Evolutionary conservation across 2,797 vertebrate genomes (phyloP).

Genomic region (Lacerta bilineata): DNA sequence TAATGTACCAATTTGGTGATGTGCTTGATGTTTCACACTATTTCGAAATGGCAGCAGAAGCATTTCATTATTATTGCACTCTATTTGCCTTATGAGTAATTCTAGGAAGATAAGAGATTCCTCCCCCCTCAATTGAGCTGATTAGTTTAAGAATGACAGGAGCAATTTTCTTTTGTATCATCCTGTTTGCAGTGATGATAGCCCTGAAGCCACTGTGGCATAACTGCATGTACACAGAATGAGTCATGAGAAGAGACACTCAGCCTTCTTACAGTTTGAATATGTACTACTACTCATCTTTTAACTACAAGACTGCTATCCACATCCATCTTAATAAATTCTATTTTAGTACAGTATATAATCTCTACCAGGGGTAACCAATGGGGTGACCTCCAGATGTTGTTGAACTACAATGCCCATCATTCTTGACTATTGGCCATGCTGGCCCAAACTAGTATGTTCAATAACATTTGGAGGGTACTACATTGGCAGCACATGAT

Average conservation of each 20-base stretch:
- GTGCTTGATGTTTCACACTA: constrained; percentile 54
- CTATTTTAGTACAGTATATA: background rate
- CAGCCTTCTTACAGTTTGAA: constrained; percentile 17
- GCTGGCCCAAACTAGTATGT: too few species aligned
- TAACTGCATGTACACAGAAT: constrained; percentile 8
- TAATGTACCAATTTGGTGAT: constrained; percentile 47
- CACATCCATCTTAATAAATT: background rate
- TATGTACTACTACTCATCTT: constrained; percentile 5
- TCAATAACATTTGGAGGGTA: too few species aligned
- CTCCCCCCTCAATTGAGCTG: background rate
- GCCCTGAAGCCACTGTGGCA: constrained; percentile 10
- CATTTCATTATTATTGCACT: background rate
- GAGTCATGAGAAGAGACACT: constrained; percentile 25
- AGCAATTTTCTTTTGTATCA: constrained; percentile 26
- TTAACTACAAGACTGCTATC: background rate
- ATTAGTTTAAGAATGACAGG: constrained; percentile 37
- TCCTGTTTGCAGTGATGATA: background rate
- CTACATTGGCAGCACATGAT: too few species aligned
- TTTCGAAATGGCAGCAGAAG: constrained; percentile 41
- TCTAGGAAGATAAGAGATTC: constrained; percentile 39
- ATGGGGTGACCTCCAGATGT: too few species aligned
- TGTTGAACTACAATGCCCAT: background rate
- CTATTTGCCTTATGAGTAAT: constrained; percentile 40
- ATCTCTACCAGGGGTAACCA: background rate
- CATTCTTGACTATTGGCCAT: too few species aligned